Evolutionary conservation across 2,888 invertebrate genomes (phyloP).

Genomic region (Andrena hattorfiana): DNA sequence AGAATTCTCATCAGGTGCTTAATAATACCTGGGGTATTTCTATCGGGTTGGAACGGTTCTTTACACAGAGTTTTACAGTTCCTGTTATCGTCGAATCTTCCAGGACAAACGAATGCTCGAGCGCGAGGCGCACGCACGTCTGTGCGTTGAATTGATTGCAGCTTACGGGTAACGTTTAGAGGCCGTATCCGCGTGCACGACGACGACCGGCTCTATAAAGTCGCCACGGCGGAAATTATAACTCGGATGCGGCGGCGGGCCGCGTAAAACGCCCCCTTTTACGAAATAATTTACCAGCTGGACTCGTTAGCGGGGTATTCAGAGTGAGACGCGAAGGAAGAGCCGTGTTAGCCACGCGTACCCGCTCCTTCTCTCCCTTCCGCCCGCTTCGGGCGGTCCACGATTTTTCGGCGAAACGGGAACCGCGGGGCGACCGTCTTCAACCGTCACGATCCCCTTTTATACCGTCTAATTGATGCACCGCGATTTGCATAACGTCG

Average conservation of each 20-base stretch:
- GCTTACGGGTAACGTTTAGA: slow-evolving; percentile 67
- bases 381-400: slow-evolving; percentile 20
- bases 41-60: neutral
- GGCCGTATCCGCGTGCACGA: slow-evolving; percentile 43
- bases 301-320: slow-evolving; percentile 75
- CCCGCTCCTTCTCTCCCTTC: neutral
- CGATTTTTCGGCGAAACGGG: slow-evolving; percentile 51
- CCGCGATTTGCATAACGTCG: slow-evolving; percentile 63
- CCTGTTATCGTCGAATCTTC: slow-evolving; percentile 19
- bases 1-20: neutral
- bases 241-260: slow-evolving; percentile 69
- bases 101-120: slow-evolving; percentile 9
- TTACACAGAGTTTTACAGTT: neutral
- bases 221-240: slow-evolving; percentile 78
- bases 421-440: slow-evolving; percentile 18
- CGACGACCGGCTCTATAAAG: slow-evolving; percentile 75
- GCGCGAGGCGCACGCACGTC: slow-evolving; percentile 25
- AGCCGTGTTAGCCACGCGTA: slow-evolving; percentile 67
- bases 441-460: neutral
- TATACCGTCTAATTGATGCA: slow-evolving; percentile 53
- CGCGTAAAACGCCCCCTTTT: slow-evolving; percentile 68
- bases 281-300: slow-evolving; percentile 77
- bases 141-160: slow-evolving; percentile 69
- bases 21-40: too few species aligned
- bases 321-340: slow-evolving; percentile 65